A percentile compares a stretch with the other conserved stretches of the same genome.
These are phyloP conservation scores for Chelmon rostratus DNA, from an alignment of 2,797 vertebrate genomes.

Conservation along the genomic window DNA sequence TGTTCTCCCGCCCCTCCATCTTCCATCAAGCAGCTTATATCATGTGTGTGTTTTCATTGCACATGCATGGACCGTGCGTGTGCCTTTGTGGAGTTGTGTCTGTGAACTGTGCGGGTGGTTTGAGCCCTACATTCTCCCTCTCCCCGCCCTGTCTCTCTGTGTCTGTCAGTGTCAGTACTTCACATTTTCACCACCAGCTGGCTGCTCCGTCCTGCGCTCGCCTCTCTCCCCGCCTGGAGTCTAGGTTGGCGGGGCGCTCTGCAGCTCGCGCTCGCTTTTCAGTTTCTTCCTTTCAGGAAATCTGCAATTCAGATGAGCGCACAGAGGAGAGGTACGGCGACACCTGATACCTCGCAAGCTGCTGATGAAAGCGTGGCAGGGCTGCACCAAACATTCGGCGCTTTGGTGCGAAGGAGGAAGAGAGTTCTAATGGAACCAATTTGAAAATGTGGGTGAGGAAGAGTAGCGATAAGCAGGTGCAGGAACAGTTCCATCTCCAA, in stretches of 20 bases:
- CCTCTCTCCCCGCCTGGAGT: constrained; percentile 7
- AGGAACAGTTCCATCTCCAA: constrained; percentile 6
- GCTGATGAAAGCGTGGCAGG: constrained; percentile 23
- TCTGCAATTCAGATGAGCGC: constrained; percentile 59
- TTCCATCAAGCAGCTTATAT: constrained; percentile 23
- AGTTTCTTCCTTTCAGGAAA: constrained; percentile 22
- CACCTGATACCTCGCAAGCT: constrained; percentile 32
- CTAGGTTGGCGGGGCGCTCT: constrained; percentile 2
- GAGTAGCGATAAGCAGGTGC: not conserved
- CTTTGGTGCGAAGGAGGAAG: constrained; percentile 1
- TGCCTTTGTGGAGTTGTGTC: constrained; percentile 17
- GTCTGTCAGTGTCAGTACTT: constrained; percentile 9
- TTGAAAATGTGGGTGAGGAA: constrained; percentile 2
- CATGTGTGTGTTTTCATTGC: constrained; percentile 5
- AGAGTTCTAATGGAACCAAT: not conserved
- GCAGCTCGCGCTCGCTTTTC: constrained; percentile 6
- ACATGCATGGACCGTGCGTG: constrained; percentile 20
- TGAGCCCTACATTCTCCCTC: constrained; percentile 8
- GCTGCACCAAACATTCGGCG: not conserved
- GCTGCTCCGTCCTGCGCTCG: constrained; percentile 21
- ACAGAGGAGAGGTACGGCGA: constrained; percentile 9
- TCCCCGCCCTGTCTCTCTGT: not conserved
- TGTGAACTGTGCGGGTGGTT: constrained; percentile 36
- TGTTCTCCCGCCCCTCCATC: not conserved
- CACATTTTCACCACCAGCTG: constrained; percentile 41